phyloP scores from a whole-genome alignment of 30 jellyfish, hydroid and myxozoan genomes.

The Rhopilema esculentum region DNA sequence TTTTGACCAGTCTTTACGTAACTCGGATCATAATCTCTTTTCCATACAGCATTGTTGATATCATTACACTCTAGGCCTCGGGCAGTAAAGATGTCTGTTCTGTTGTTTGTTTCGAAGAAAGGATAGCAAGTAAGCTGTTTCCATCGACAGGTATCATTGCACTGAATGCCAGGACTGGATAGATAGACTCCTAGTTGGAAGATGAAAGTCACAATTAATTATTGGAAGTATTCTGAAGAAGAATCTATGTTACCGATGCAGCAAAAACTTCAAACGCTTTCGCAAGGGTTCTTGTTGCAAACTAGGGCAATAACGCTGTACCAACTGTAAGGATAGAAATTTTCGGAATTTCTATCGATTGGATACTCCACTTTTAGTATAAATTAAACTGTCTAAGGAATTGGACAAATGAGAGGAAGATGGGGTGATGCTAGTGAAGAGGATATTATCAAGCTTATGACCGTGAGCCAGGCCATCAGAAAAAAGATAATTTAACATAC shows the following conservation, averaged over 20 bases:
- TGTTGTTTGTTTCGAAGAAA: slow-evolving; percentile 36
- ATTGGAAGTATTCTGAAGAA: not conserved
- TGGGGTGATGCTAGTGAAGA: no score
- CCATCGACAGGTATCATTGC: slow-evolving; percentile 32
- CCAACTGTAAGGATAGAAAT: no score
- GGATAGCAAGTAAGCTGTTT: slow-evolving; percentile 43
- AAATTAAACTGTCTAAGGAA: no score
- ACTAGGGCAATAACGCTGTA: no score
- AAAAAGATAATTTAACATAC: no score
- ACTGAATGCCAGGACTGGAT: not conserved
- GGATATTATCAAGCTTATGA: no score
- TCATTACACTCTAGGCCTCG: not conserved
- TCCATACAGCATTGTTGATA: slow-evolving; percentile 7
- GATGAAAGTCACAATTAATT: not conserved
- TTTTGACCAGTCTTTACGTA: not conserved
- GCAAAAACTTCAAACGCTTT: not conserved
- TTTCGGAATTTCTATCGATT: no score
- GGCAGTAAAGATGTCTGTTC: slow-evolving; percentile 11
- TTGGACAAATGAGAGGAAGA: no score
- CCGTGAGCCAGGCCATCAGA: no score
- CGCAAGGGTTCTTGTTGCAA: no score
- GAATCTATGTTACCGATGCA: not conserved
- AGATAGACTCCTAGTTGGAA: slow-evolving; percentile 22
- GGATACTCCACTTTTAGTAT: no score
- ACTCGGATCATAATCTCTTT: slow-evolving; percentile 23